Percentiles rank a stretch among this genome's conserved stretches.
Evolutionary conservation across 2,888 invertebrate genomes (phyloP).

Genomic region (Ichneumoninae sp.): DNA sequence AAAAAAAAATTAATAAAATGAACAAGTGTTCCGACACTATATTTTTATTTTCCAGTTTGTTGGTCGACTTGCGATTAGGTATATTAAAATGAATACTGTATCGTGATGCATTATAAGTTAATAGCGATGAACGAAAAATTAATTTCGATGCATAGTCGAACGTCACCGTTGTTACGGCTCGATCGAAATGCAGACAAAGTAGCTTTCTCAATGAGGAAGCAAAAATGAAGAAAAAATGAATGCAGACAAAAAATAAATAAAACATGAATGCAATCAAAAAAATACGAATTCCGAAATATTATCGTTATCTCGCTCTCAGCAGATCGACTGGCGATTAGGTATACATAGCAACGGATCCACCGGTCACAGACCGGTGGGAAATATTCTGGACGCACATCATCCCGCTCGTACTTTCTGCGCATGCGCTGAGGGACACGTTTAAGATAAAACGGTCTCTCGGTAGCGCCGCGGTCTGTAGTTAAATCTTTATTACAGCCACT

Average conservation of each 20-base stretch:
- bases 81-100: no score
- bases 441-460: slow-evolving; percentile 10
- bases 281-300: neutral
- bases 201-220: no score
- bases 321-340: neutral
- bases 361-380: neutral
- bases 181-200: no score
- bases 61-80: neutral
- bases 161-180: no score
- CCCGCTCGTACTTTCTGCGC: neutral
- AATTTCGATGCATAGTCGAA: no score
- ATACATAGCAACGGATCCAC: neutral
- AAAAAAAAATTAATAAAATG: slow-evolving; percentile 34
- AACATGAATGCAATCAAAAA: neutral
- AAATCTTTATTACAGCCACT: slow-evolving; percentile 16
- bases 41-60: slow-evolving; percentile 5
- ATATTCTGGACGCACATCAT: neutral
- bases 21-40: slow-evolving; percentile 31
- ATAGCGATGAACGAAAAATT: no score
- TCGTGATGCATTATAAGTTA: no score
- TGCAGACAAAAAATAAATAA: no score
- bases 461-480: neutral
- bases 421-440: neutral
- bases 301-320: slow-evolving; percentile 5
- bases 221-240: neutral